Evolutionary conservation across 64 coral and sea anemone genomes (phyloP).

Genomic region (Montipora cactus): DNA sequence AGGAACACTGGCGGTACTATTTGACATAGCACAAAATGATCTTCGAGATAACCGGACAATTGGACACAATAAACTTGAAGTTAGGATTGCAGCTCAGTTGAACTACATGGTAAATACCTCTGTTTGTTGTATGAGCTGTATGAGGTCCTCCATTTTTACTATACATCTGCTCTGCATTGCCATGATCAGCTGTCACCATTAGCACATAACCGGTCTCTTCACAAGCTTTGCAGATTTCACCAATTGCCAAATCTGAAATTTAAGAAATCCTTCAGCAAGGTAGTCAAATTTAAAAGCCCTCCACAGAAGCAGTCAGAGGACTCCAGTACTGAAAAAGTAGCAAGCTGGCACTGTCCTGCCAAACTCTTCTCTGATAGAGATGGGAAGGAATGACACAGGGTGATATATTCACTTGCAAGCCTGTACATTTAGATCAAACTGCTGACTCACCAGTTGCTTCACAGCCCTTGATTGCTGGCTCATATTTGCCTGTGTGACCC

Average conservation of each 20-base stretch:
- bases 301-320: neutral
- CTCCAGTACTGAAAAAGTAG: no score
- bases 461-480: conserved; percentile 90
- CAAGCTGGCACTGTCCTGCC: no score
- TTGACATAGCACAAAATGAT: no score
- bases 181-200: conserved; percentile 95
- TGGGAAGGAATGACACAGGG: no score
- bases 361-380: no score
- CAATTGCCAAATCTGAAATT: conserved; percentile 87
- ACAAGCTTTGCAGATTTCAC: conserved; percentile 81
- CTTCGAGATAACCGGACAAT: no score
- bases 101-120: conserved; percentile 52
- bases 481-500: conserved; percentile 96
- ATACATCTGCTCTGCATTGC: conserved; percentile 97
- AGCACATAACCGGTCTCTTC: conserved; percentile 77
- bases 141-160: conserved; percentile 88
- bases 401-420: no score
- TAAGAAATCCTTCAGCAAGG: neutral
- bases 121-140: conserved; percentile 95
- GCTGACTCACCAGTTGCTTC: conserved; percentile 86
- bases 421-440: neutral
- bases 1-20: no score
- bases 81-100: no score
- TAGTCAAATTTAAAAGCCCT: neutral
- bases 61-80: no score